phyloP scores from a whole-genome alignment of 2,797 vertebrate species.

The Acestrorhynchus altus region DNA sequence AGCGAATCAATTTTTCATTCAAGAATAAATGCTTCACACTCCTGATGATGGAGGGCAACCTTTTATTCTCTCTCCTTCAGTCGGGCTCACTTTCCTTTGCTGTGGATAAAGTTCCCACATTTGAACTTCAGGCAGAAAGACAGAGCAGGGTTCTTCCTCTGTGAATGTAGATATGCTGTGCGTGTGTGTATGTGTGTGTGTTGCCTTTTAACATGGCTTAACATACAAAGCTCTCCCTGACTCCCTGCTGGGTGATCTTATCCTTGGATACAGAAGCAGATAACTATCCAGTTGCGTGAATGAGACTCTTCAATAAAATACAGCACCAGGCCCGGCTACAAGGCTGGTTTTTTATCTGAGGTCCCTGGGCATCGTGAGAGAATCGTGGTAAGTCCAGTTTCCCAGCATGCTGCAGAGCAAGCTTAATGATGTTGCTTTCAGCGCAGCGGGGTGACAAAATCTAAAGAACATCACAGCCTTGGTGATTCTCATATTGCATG shows the following conservation, averaged over 20 bases:
- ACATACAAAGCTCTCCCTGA: constrained; percentile 15
- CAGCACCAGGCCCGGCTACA: neutral
- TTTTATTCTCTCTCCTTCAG: neutral
- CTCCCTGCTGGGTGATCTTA: constrained; percentile 22
- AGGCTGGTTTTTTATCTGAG: neutral
- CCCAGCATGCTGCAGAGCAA: neutral
- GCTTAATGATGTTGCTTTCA: neutral
- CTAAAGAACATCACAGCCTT: constrained; percentile 6
- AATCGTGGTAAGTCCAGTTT: constrained; percentile 1
- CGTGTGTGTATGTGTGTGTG: constrained; percentile 20
- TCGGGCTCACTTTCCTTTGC: too few relatives aligned
- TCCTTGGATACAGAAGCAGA: neutral
- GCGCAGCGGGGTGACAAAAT: neutral
- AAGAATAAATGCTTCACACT: neutral
- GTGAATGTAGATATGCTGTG: constrained; percentile 17
- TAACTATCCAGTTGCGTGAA: neutral
- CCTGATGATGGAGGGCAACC: neutral
- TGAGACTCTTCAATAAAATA: neutral
- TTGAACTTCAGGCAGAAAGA: neutral
- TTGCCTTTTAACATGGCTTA: constrained; percentile 47
- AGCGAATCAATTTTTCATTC: neutral
- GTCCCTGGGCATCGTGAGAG: neutral
- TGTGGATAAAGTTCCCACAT: neutral
- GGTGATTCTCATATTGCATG: neutral
- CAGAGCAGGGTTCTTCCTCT: neutral